Evolutionary conservation across 2,113 vertebrate species (phyloP), one percentile per base, ranked within the genome.

Genomic region (Syrrhaptes paradoxus): DNA sequence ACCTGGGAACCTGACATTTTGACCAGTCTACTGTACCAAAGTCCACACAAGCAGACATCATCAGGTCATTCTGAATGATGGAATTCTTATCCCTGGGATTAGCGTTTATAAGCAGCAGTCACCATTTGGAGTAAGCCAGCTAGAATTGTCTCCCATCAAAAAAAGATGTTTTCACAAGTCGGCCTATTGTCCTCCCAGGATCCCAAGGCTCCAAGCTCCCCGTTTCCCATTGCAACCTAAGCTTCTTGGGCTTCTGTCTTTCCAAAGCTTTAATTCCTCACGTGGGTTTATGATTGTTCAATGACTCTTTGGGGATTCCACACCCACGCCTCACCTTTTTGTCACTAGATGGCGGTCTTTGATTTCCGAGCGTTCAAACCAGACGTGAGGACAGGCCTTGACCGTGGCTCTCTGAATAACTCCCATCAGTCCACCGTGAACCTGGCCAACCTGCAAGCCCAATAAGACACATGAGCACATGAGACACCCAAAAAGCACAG

Each of bases 321-420:
- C 2, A 29, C 7, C 19, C 54, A 62, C 36, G 7, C 9, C 45
- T 95, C 97, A 99, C 99, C 99, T 98, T 97, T 98, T 98, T 55
- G 98, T 98, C 95, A 99, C 99, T 22, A 99, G 96, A 59, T 99
- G 98, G 57, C 99, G 98, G 92, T 99, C 99, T 90, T 98, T 99
- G 86, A 99, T 98, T 96, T 99, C 99, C 0, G 98, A 99, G 85
- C 99, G 98, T 94, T 99, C 99, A 81, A 99, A 99, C 99, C 99
- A 99, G 48, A 99, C 98, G 6, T 99, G 99, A 55, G 99, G 99
- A 93, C 99, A 99, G 22, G 99, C 98, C 90, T 98, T 98, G 48
- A 98, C 98, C 8, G 99, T 99, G 8, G 99, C 98, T 98, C 98
- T 98, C 97, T 99, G 99, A 51, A 99, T 98, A 89, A 99, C 59